phyloP scores from a whole-genome alignment of 2,113 vertebrate genomes.

The Limnothrissa miodon region DNA sequence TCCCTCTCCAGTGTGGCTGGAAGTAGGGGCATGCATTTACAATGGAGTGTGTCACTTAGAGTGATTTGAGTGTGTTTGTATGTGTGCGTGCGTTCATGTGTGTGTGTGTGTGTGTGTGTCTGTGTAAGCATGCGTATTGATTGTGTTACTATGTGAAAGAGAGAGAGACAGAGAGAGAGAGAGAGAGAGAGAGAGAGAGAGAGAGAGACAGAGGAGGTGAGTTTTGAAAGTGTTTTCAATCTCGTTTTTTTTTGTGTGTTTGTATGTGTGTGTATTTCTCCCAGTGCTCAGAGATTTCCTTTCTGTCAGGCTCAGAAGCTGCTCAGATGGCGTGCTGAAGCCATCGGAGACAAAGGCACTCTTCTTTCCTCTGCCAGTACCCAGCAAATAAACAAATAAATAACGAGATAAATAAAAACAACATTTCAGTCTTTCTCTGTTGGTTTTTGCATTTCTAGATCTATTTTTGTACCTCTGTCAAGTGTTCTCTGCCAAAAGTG shows the following conservation, averaged over 20 bases:
- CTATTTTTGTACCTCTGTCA: background rate
- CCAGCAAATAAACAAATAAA: background rate
- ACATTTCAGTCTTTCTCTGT: background rate
- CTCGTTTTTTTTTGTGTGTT: background rate
- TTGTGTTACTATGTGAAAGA: background rate
- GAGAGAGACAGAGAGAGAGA: background rate
- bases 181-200: background rate
- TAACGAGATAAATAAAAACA: conserved; percentile 6
- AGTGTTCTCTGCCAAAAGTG: background rate
- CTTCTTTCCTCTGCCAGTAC: background rate
- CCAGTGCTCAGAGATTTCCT: background rate
- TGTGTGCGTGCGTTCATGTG: background rate
- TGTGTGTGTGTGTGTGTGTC: background rate
- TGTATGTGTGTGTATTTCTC: background rate
- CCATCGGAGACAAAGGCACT: background rate
- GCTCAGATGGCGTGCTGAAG: background rate
- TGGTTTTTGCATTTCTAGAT: conserved; percentile 1
- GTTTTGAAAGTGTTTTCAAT: background rate
- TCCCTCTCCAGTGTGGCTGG: background rate
- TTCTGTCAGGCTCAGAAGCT: background rate
- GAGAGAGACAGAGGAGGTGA: background rate
- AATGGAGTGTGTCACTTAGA: background rate
- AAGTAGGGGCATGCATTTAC: background rate
- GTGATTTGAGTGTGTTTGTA: background rate
- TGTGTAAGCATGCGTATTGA: background rate